Base-by-base conservation (phyloP, 2,797 vertebrate species). In the Alectoris magna region DNA sequence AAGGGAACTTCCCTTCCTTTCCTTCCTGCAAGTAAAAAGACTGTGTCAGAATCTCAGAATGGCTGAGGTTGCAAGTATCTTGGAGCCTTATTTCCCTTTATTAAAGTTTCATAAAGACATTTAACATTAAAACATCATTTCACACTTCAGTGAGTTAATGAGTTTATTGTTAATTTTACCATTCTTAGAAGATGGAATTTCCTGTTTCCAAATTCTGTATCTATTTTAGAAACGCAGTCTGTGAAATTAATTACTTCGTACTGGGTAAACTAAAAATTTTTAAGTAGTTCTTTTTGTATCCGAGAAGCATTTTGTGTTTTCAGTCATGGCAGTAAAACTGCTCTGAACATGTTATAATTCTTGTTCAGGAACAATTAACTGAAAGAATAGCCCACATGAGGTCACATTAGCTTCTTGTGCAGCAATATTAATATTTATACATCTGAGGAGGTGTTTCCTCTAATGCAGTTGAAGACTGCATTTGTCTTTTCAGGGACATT, bases 11-110 rank as follows among this genome's bases (percentile, higher is more conserved):
- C 16, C 74, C 66, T 80, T 83, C 85, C 79, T 88, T 86, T 68
- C 56, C 89, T 91, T 87, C 63, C 82, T 89, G 75, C 59, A 91
- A 94, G 79, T 56, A 87, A 78, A 69, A 58, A 88, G 36, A 84
- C 69, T 49, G 59, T 79, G 34, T 41, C 39, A 41, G 26, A 41
- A 19, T 63, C 27, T 9, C 27, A 29, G 27, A 53, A 53, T 53
- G 68, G 34, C 60, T 79, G 62, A 12, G 36, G 72, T 16, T 73
- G 36, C 41, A 48, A 27, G 34, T 62, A 14, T 62, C 29, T 60
- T 84, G 5, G 14, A n/a, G 21, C 31, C 34, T 34, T 14, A 31
- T 66, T n/a, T 66, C 51, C 29, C 31, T 44, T 44, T 66, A 44
- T 21, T 66, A 23, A 44, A 66, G 14, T n/a, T 14, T 44, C 14